A percentile compares a stretch with the other conserved stretches of the same genome.
These are phyloP conservation scores for Drosophila burlai DNA, from an alignment of 1,140 invertebrate species.

Conservation along the genomic window DNA sequence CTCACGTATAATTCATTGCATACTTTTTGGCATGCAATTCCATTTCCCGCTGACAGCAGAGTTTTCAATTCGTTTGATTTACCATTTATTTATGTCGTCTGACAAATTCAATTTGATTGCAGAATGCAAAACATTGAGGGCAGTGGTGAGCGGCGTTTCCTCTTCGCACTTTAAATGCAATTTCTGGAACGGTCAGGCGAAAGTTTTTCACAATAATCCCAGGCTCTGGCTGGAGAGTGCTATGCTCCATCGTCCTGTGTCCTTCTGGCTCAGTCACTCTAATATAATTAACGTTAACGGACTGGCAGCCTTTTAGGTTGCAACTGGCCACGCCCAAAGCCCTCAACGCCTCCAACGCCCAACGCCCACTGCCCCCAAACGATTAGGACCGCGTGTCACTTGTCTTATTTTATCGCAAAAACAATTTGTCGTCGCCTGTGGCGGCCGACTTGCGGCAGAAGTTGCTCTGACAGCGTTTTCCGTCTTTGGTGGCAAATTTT, in stretches of 20 bases:
- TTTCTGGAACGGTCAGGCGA: conserved; percentile 57
- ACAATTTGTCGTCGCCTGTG: conserved; percentile 76
- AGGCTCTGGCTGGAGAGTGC: neutral
- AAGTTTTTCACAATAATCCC: conserved; percentile 43
- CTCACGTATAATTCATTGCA: conserved; percentile 62
- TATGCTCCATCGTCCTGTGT: neutral
- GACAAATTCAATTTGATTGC: conserved; percentile 74
- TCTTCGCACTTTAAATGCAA: conserved; percentile 61
- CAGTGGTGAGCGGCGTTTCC: conserved; percentile 12
- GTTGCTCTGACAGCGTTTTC: conserved; percentile 71
- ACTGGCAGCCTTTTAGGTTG: conserved; percentile 65
- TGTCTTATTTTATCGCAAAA: conserved; percentile 83
- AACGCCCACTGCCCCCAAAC: conserved; percentile 24
- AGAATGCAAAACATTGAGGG: conserved; percentile 41
- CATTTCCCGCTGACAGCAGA: conserved; percentile 70
- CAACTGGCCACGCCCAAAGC: conserved; percentile 24
- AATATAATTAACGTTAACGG: conserved; percentile 71
- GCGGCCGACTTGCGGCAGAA: conserved; percentile 48
- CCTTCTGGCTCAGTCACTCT: conserved; percentile 41
- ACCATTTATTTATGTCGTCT: conserved; percentile 73
- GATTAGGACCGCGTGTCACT: conserved; percentile 77
- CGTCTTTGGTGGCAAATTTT: conserved; percentile 76
- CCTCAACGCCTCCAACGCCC: neutral
- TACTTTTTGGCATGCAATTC: conserved; percentile 70
- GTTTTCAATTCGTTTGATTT: conserved; percentile 74